Evolutionary conservation across 2,797 vertebrate species (phyloP), one percentile per base, ranked within the genome.

Genomic region (Rhodeus uyekii): DNA sequence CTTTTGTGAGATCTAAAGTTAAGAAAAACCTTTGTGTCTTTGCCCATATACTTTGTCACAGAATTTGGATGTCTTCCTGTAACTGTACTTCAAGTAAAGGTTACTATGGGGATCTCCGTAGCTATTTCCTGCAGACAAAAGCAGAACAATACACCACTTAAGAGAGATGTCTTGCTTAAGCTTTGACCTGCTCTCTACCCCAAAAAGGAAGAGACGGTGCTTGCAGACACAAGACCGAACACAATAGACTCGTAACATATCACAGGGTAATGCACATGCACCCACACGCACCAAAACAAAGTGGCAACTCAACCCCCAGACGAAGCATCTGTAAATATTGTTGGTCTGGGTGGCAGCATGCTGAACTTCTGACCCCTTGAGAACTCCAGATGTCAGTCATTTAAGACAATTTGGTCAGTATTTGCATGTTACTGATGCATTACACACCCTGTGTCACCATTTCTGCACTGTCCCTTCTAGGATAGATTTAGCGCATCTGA

Each of bases 101-200:
- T 93, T 89, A 83, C 93, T 87, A 64, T 80, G 90, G 91, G 64
- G 87, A 89, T 90, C 83, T 79, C 83, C 81, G 73, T 68, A n/a
- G 89, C 90, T 89, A 93, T 93, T 92, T 90, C 91, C 85, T 53
- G 76, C 86, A 88, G 86, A 84, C 86, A 82, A 83, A 83, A 85
- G 79, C 36, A 27, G 88, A 86, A 93, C 92, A 94, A 93, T 93
- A 87, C 91, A 88, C 84, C 87, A 84, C 76, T 88, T 92, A 90
- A 94, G 87, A 91, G 85, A 87, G 87, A 86, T 84, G 86, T 88
- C 89, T 82, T 93, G 90, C 89, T 89, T 90, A 90, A 93, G 91
- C 91, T 94, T 92, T 91, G 92, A 92, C 90, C 91, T 93, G 93
- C 92, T 92, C 89, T 88, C 89, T 88, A 93, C 90, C 88, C 90